phyloP scores from a whole-genome alignment of 2,113 vertebrate species.

The Felis chaus region DNA sequence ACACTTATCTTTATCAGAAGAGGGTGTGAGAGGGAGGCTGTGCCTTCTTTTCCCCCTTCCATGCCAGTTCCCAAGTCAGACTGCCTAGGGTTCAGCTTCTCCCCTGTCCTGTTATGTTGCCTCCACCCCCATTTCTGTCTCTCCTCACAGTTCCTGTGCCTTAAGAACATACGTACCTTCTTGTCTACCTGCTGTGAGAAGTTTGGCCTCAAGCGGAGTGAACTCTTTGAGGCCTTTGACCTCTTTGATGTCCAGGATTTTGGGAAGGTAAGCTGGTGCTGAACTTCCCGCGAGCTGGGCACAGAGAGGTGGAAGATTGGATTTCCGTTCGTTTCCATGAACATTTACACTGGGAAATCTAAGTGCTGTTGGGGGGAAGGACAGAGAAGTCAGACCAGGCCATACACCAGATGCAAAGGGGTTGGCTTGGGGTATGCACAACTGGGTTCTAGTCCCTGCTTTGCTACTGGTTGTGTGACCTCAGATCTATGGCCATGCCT shows the following conservation, averaged over 20 bases:
- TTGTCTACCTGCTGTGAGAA: slow-evolving; percentile 88
- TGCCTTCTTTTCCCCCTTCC: not conserved
- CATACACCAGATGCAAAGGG: too few species aligned
- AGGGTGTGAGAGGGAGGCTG: too few species aligned
- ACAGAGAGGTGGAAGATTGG: not conserved
- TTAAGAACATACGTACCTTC: slow-evolving; percentile 97
- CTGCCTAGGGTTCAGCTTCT: not conserved
- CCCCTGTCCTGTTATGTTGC: fast-evolving
- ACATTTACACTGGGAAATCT: not conserved
- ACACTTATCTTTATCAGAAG: not conserved
- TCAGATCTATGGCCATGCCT: not conserved
- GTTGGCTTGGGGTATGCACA: not conserved
- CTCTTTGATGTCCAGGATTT: slow-evolving; percentile 97
- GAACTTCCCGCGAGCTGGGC: not conserved
- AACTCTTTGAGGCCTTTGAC: slow-evolving; percentile 96
- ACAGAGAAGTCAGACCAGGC: not conserved
- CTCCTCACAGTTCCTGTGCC: slow-evolving; percentile 91
- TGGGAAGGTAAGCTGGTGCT: slow-evolving; percentile 88
- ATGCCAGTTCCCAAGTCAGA: too few species aligned
- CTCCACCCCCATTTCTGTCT: not conserved
- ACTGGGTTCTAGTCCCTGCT: not conserved
- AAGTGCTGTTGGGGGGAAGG: not conserved
- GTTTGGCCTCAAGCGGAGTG: slow-evolving; percentile 91
- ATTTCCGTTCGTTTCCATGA: not conserved
- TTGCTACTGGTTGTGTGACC: not conserved